Evolutionary conservation across 1,140 invertebrate genomes (phyloP).

Genomic region (Solenopsis fugax): DNA sequence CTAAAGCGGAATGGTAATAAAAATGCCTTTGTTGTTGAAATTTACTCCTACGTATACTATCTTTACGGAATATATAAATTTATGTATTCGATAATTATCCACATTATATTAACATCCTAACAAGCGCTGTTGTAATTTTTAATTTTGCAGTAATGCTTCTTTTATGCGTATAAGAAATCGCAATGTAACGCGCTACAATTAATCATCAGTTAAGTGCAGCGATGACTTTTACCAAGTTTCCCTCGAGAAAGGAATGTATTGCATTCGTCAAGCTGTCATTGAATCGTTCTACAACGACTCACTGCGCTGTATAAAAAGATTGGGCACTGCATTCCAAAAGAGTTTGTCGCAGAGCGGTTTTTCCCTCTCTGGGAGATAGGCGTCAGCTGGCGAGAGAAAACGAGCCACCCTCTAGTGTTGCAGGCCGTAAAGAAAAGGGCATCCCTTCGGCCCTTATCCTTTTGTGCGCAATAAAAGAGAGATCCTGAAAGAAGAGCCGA

Average conservation of each 20-base stretch:
- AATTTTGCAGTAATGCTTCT: not conserved
- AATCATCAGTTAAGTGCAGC: not conserved
- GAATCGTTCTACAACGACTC: constrained; percentile 20
- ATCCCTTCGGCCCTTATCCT: constrained; percentile 47
- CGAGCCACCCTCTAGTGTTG: constrained; percentile 42
- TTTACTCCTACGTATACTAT: not conserved
- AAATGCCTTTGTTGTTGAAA: not conserved
- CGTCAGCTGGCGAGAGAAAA: constrained; percentile 74
- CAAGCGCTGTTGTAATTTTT: not conserved
- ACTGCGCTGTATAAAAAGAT: not conserved
- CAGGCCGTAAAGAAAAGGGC: constrained; percentile 23
- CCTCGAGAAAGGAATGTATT: not conserved
- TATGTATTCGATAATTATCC: not conserved
- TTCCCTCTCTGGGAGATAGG: constrained; percentile 21
- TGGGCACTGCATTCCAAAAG: not conserved
- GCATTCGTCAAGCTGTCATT: not conserved
- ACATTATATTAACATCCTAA: not conserved
- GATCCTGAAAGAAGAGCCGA: constrained; percentile 56
- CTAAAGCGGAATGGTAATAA: not conserved
- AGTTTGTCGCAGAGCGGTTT: constrained; percentile 31
- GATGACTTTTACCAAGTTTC: not conserved
- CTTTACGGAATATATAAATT: not conserved
- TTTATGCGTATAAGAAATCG: not conserved
- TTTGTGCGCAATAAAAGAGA: constrained; percentile 67
- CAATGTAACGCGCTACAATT: not conserved